Evolutionary conservation across 30 jellyfish, hydroid and myxozoan species (phyloP), one percentile per base, ranked within the genome.

Genomic region (Pseudorhiza aurosa): DNA sequence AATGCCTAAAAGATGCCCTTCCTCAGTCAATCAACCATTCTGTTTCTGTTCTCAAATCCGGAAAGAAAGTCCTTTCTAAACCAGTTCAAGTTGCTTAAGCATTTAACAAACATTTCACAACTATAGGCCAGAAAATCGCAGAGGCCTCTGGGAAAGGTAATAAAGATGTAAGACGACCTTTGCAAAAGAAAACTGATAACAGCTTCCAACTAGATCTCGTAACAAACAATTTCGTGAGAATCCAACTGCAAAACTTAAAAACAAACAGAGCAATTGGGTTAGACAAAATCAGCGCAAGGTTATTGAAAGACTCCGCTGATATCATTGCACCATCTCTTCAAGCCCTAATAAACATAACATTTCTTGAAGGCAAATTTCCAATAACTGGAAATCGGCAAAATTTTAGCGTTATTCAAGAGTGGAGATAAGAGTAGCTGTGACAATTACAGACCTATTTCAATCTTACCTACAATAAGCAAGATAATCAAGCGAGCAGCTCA

Each of bases 271-370:
- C 83, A 62, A 79, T 79, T 79, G 82, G 75, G 83, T 76, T 76
- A 43, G 88, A 76, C 78, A 79, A 79, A 79, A 79, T 79, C 83
- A 79, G 82, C 83, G 82, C 91, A 63, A 60, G 91, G 91, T 79
- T 79, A 50, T 46, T 79, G 91, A 79, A 79, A 79, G 83, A 79
- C 72, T 76, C 88, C 50, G 79, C 79, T 76, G 88, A 76, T 75
- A 65, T 64, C 78, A 81, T 81, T 65, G 93, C 93, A 81, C 85
- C 85, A 33, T 81, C 93, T 68, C 85, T 55, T 18, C 77, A 79
- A 63, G 73, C 91, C 58, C 82, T 79, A 62, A 60, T 60, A 39
- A 79, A 79, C 83, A 79, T 11, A 79, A 39, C 73, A 79, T 60
- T 79, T 79, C 74, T 22, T 60, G 83, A 79, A 22, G 91, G 65